Evolutionary conservation across 2,113 vertebrate genomes (phyloP), one percentile per base, ranked within the genome.

Genomic region (Strix aluco): DNA sequence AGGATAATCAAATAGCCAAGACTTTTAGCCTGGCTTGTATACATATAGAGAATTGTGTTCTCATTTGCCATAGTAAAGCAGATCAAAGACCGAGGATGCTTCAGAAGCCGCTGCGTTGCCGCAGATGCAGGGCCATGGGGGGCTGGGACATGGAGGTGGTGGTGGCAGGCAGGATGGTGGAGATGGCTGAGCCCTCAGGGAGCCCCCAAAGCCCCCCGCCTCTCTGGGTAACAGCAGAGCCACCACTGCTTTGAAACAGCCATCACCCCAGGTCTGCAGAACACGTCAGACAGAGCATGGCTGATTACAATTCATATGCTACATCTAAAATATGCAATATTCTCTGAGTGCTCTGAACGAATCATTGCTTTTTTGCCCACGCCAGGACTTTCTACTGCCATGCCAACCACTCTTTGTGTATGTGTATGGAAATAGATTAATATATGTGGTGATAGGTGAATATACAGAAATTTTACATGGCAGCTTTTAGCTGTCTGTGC

Each of bases 71-170:
- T 36, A 70, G 52, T 34, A 67, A 59, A 88, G 40, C 51, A 95
- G 91, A 91, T 86, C 61, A 84, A 84, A 94, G 77, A 74, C 77
- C 58, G 42, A 78, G 20, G 67, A 59, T 74, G 32, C 69, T 91
- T 91, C 75, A 92, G 72, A 84, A 86, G 72, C 42, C 0, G 1
- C 89, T 54, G 34, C 0, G 0, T 74, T 61, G 27, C 69, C 0
- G 0, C 44, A 81, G 83, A 67, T 80, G 62, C 5, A 8, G 36
- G 44, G 44, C 54, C 27, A 10, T 0, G 0, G 47, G 22, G 30
- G 18, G 5, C 23, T 8, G 2, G 47, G n/a, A 49, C 1, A 7
- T 0, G 0, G 26, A 91, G 49, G 40, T 1, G 0, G 29, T 0
- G 0, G 13, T 52, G 55, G 19, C 6, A 1, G 42, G 30, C 36